Evolutionary conservation across 1,140 invertebrate genomes (phyloP).

Genomic region (Zaprionus africanus): DNA sequence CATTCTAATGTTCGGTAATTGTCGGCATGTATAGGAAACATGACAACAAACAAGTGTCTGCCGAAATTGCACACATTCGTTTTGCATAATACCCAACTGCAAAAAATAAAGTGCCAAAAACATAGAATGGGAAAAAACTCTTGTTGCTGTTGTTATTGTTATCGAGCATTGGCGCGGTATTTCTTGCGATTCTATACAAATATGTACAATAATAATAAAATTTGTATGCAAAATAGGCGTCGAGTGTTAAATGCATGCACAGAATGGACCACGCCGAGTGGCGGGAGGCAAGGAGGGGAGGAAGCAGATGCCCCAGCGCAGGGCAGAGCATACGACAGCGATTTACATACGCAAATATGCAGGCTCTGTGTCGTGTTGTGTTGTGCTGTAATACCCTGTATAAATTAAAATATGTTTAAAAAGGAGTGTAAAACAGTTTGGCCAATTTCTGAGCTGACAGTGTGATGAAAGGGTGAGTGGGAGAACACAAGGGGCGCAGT

Average conservation of each 20-base stretch:
- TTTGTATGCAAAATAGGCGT: conserved; percentile 83
- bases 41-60: conserved; percentile 77
- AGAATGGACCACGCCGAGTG: conserved; percentile 37
- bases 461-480: neutral
- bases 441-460: neutral
- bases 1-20: conserved; percentile 42
- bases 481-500: neutral
- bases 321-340: conserved; percentile 13
- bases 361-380: conserved; percentile 15
- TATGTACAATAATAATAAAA: conserved; percentile 80
- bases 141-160: conserved; percentile 26
- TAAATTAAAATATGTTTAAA: conserved; percentile 16
- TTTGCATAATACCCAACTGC: conserved; percentile 62
- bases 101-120: conserved; percentile 10
- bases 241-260: conserved; percentile 80
- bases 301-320: neutral
- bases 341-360: conserved; percentile 79
- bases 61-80: conserved; percentile 72
- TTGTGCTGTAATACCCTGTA: conserved; percentile 15
- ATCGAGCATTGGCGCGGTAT: conserved; percentile 55
- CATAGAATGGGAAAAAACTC: no score
- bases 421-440: neutral
- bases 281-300: neutral
- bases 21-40: conserved; percentile 53
- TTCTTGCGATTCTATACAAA: conserved; percentile 50